phyloP scores from a whole-genome alignment of 2,113 vertebrate genomes.

The Rhinogobius similis region DNA sequence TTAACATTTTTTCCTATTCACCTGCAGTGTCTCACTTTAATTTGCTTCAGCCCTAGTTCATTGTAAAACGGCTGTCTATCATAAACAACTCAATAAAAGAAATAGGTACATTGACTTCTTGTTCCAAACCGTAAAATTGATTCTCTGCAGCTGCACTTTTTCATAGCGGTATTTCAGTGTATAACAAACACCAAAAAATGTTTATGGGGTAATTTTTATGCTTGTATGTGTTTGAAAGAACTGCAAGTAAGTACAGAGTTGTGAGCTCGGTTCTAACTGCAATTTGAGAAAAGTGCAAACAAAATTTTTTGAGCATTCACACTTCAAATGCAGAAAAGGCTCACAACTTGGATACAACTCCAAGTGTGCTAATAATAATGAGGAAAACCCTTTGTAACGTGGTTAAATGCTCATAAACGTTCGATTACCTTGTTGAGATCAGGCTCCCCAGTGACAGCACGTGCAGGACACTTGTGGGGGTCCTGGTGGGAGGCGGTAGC shows the following conservation, averaged over 20 bases:
- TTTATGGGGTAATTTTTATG: background rate
- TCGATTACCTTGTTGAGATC: constrained; percentile 79
- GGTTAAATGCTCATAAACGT: background rate
- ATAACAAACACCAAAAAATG: no score
- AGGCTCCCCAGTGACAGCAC: constrained; percentile 85
- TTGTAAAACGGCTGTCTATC: no score
- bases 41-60: no score
- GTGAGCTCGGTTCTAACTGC: background rate
- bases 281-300: background rate
- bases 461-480: constrained; percentile 79
- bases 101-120: no score
- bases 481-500: constrained; percentile 86
- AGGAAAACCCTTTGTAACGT: background rate
- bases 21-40: no score
- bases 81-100: no score
- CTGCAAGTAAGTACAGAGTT: background rate
- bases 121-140: background rate
- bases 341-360: no score
- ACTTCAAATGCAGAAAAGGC: background rate
- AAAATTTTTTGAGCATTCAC: background rate
- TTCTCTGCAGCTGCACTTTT: background rate
- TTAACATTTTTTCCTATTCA: no score
- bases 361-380: background rate
- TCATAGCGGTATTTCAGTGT: background rate
- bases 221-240: background rate